Percentiles rank a stretch among this genome's conserved stretches.
Evolutionary conservation across 2,888 invertebrate species (phyloP).

Genomic region (Leptopterna dolabrata): DNA sequence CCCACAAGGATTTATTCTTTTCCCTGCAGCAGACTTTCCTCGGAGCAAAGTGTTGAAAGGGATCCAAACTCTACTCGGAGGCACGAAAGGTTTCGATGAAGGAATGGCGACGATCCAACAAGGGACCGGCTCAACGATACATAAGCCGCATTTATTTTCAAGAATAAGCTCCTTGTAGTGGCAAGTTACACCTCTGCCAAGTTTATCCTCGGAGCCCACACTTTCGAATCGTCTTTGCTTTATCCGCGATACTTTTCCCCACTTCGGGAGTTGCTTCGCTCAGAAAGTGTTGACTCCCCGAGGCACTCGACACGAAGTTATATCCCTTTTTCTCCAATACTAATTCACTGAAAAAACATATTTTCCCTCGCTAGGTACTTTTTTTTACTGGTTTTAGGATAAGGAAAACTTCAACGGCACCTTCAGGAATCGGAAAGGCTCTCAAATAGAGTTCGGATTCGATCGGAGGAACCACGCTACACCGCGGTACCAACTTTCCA

Average conservation of each 20-base stretch:
- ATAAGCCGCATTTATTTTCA: constrained; percentile 42
- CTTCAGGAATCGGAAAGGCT: neutral
- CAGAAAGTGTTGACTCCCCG: neutral
- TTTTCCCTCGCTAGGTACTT: neutral
- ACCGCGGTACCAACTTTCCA: neutral
- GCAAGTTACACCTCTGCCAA: constrained; percentile 19
- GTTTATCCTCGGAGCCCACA: constrained; percentile 13
- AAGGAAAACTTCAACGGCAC: neutral
- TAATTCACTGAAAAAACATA: constrained; percentile 39
- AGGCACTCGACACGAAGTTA: neutral
- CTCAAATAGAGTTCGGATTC: neutral
- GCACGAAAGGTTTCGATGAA: neutral
- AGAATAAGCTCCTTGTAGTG: constrained; percentile 28
- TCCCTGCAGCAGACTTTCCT: constrained; percentile 14
- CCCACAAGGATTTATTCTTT: constrained; percentile 17
- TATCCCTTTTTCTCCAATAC: neutral
- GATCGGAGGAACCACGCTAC: neutral
- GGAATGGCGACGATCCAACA: constrained; percentile 15
- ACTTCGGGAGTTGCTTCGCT: neutral
- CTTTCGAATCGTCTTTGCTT: neutral
- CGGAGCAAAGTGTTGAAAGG: constrained; percentile 26
- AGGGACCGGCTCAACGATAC: constrained; percentile 23
- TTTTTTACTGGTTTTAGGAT: neutral
- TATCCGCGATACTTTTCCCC: neutral
- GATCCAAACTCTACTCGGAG: neutral